Evolutionary conservation across 2,888 invertebrate species (phyloP), one percentile per base, ranked within the genome.

Genomic region (Dicranocentrus wangi): DNA sequence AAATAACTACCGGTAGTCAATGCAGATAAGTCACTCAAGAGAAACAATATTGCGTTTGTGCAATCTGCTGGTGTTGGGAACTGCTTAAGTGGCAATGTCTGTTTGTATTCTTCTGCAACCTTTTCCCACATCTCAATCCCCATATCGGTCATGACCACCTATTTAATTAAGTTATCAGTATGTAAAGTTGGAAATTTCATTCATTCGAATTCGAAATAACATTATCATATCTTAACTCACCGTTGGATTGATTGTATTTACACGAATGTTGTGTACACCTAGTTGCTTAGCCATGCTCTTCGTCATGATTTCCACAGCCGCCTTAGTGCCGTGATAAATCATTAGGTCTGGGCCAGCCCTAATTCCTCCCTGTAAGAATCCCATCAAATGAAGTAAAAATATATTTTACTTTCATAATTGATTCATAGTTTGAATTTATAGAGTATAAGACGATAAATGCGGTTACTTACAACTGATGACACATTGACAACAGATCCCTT

Each of bases 181-280:
- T n/a, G 17, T 5, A 13, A 51, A 51, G 17, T 51, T 51, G 17
- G 51, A n/a, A 51, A n/a, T n/a, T n/a, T n/a, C n/a, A n/a, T n/a
- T n/a, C 17, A 51, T 13, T n/a, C 3, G 7, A n/a, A 5, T 51
- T 51, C 3, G 47, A 47, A 47, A n/a, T 10, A 3, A 5, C n/a
- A n/a, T 2, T 47, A n/a, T n/a, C 47, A 47, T 5, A n/a, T 32
- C 32, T 3, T 32, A 39, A 39, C 39, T 39, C 53, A 78, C 97
- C 0, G 98, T 98, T 0, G 98, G 98, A 89, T 97, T 96, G 0
- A 98, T 93, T 13, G 93, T 91, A 88, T 98, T 98, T 0, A 95
- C 94, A 27, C 98, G 92, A 86, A 98, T 97, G 51, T 93, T 92
- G 39, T 82, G 76, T 0, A 92, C 92, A 0, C 96, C 98, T 28